These are phyloP conservation scores for Saguinus imperator DNA, from an alignment of 2,113 vertebrate genomes.

Conservation along the genomic window DNA sequence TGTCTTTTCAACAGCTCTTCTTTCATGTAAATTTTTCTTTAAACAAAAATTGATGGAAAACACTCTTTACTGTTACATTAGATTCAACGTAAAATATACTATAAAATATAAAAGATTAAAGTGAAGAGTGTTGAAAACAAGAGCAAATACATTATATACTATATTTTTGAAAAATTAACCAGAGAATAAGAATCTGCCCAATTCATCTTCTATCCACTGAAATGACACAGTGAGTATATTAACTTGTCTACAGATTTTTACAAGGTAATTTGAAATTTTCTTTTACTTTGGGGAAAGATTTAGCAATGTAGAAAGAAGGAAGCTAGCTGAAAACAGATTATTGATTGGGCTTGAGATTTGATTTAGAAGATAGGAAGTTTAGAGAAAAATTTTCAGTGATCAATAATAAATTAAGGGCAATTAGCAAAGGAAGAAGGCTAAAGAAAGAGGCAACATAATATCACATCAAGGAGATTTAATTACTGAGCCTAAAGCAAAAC, in stretches of 20 bases:
- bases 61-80: not conserved
- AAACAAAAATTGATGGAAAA: not conserved
- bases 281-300: not conserved
- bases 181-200: not conserved
- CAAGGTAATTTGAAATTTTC: not conserved
- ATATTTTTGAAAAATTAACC: not conserved
- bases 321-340: not conserved
- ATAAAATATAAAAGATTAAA: not conserved
- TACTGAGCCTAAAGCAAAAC: slow-evolving; percentile 56
- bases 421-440: slow-evolving; percentile 4
- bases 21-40: not conserved
- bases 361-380: slow-evolving; percentile 31
- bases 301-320: not conserved
- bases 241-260: not conserved
- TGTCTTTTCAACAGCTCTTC: not conserved
- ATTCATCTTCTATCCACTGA: not conserved
- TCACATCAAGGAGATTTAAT: slow-evolving; percentile 31
- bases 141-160: not conserved
- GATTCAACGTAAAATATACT: not conserved
- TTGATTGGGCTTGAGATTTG: slow-evolving; percentile 27
- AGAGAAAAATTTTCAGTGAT: slow-evolving; percentile 44
- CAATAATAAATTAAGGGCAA: slow-evolving; percentile 59
- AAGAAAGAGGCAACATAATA: slow-evolving; percentile 15
- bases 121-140: not conserved
- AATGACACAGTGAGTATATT: not conserved